Conservation (phyloP, 2,888 invertebrate species). For the Baronia brevicornis region DNA sequence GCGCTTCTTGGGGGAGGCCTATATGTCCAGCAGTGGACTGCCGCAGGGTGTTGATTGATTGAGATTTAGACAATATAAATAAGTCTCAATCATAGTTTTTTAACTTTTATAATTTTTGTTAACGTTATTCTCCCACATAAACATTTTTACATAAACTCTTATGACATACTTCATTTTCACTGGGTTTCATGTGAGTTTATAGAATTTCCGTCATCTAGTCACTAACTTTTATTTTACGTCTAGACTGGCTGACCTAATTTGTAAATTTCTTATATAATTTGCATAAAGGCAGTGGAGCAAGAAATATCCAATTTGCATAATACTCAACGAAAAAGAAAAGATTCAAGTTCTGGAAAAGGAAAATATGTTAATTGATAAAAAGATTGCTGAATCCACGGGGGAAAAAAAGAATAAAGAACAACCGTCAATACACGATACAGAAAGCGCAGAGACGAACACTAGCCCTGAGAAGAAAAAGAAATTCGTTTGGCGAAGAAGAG, state of each 20-base stretch:
- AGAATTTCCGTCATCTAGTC: too few species aligned
- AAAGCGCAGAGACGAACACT: constrained; percentile 64
- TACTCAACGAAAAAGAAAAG: constrained; percentile 69
- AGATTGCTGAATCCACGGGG: constrained; percentile 32
- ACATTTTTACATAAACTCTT: too few species aligned
- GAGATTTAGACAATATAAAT: too few species aligned
- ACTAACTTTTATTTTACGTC: constrained; percentile 6
- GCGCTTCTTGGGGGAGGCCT: too few species aligned
- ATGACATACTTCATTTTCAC: too few species aligned
- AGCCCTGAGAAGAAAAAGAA: constrained; percentile 64
- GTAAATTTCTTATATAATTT: constrained; percentile 7
- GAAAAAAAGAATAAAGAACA: constrained; percentile 52
- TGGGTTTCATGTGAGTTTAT: too few species aligned
- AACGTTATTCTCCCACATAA: too few species aligned
- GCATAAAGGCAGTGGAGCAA: constrained; percentile 87
- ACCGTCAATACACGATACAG: constrained; percentile 36
- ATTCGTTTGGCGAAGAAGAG: constrained; percentile 60
- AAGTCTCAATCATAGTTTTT: too few species aligned
- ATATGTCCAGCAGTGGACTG: too few species aligned
- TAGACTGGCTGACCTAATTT: constrained; percentile 13
- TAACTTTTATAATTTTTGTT: too few species aligned
- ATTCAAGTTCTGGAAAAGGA: constrained; percentile 66
- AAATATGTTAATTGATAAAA: constrained; percentile 41
- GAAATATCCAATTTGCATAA: constrained; percentile 92
- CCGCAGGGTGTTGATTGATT: too few species aligned